Evolutionary conservation across 2,888 invertebrate species (phyloP).

Genomic region (Tetragnatha montana): DNA sequence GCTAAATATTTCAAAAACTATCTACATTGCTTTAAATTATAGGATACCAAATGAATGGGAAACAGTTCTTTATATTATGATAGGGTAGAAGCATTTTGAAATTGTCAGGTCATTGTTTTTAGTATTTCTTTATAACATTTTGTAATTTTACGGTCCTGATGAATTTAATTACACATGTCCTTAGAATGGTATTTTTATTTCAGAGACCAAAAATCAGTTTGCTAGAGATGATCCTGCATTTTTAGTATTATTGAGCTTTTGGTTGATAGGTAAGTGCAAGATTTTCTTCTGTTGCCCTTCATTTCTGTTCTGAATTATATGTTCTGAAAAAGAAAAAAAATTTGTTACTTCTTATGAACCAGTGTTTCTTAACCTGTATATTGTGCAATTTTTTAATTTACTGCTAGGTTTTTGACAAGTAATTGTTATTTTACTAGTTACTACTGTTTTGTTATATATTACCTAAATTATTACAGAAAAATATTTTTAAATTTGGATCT

Average conservation of each 20-base stretch:
- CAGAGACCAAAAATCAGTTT: constrained; percentile 98
- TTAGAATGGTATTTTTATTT: constrained; percentile 73
- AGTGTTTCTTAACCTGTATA: neutral
- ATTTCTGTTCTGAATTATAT: constrained; percentile 32
- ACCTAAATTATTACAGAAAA: neutral
- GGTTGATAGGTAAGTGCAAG: constrained; percentile 81
- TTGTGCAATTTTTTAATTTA: neutral
- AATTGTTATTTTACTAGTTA: neutral
- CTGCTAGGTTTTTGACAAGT: no score
- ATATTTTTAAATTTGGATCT: neutral
- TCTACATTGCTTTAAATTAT: no score
- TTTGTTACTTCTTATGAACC: neutral
- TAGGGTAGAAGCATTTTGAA: neutral
- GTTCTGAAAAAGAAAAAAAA: no score
- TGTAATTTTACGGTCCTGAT: neutral
- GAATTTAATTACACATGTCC: neutral
- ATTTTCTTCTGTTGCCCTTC: constrained; percentile 50
- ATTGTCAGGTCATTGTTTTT: neutral
- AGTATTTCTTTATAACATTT: neutral
- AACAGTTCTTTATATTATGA: no score
- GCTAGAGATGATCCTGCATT: constrained; percentile 99
- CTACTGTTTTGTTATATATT: no score
- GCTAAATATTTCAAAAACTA: no score
- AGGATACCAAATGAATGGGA: no score
- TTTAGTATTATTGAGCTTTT: constrained; percentile 90